phyloP scores from a whole-genome alignment of 2,113 vertebrate species.

The Antigone vipio region DNA sequence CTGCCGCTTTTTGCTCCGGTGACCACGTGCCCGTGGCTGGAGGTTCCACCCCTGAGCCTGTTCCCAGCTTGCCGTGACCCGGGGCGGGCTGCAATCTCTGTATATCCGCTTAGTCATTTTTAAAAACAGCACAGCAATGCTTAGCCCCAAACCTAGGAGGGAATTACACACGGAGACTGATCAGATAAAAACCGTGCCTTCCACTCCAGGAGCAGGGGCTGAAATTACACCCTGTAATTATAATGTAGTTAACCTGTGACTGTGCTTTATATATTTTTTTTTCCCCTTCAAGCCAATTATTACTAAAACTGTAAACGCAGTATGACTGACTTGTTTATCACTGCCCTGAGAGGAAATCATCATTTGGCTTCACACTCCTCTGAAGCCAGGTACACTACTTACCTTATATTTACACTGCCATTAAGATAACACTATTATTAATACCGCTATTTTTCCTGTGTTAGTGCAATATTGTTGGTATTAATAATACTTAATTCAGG shows the following conservation, averaged over 20 bases:
- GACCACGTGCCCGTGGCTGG: rapidly evolving
- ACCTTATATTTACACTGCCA: slow-evolving; percentile 26
- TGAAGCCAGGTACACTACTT: slow-evolving; percentile 8
- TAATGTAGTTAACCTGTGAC: slow-evolving; percentile 49
- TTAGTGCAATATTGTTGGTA: slow-evolving; percentile 15
- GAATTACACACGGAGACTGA: background rate
- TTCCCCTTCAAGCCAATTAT: slow-evolving; percentile 37
- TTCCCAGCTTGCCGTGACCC: rapidly evolving
- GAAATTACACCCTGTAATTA: slow-evolving; percentile 57
- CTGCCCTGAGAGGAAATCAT: slow-evolving; percentile 30
- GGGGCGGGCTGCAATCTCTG: background rate
- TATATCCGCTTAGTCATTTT: background rate
- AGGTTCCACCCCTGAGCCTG: background rate
- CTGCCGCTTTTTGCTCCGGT: background rate
- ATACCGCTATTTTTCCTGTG: slow-evolving; percentile 1
- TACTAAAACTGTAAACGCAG: slow-evolving; percentile 34
- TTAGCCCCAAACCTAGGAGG: background rate
- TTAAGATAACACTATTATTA: slow-evolving; percentile 44
- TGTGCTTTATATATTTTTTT: background rate
- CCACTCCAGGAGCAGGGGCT: slow-evolving; percentile 30
- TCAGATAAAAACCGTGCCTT: slow-evolving; percentile 58
- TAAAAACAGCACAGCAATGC: slow-evolving; percentile 62
- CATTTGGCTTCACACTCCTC: background rate
- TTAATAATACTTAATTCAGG: slow-evolving; percentile 53
- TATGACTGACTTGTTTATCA: slow-evolving; percentile 53